Base-by-base conservation (phyloP, 2,888 invertebrate species). In the Pilophorus perplexus region DNA sequence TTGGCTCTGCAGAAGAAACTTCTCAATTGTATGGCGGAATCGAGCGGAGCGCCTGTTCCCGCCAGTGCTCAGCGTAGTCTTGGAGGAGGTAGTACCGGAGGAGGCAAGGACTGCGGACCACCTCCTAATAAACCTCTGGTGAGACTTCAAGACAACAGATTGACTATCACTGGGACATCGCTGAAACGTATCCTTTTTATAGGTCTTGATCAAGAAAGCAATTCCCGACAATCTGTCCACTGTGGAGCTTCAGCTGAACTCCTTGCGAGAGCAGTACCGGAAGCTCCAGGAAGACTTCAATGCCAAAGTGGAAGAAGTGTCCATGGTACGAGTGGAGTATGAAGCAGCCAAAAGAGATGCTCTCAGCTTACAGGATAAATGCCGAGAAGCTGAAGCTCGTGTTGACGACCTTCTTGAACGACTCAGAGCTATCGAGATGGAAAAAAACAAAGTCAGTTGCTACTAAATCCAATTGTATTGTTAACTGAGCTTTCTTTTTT, bases 221-320 rank as follows among this genome's bases (percentile, higher is more conserved):
- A 18, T n/a, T 8, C 22, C 46, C 4, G 64, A 65, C 27, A 42
- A 52, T 14, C 28, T 54, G 16, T 40, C 40, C 5, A 48, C 66
- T 10, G 38, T 66, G 14, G 66, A 66, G 37, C 28, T 50, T 10
- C 66, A 85, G 76, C 78, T 84, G 2, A 78, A 80, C 23, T 83
- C 82, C 74, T 74, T 86, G 8, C 79, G 80, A 18, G 82, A 85
- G 68, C 83, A 85, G 73, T 82, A 87, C 66, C 79, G 79, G 8
- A 80, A 83, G 67, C 80, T 85, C 0, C 85, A 86, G 75, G 85
- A 86, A 71, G 85, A 83, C 73, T 87, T 84, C 74, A 87, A 85
- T 72, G 81, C 80, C 0, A 87, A 87, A 79, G 78, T 65, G 27
- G 68, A 82, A 5, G 87, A 88, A 80, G 85, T 87, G 64, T 80